Percentiles rank a stretch among this genome's conserved stretches.
phyloP scores from a whole-genome alignment of 2,888 invertebrate species.

The Xestia rhomboidea region DNA sequence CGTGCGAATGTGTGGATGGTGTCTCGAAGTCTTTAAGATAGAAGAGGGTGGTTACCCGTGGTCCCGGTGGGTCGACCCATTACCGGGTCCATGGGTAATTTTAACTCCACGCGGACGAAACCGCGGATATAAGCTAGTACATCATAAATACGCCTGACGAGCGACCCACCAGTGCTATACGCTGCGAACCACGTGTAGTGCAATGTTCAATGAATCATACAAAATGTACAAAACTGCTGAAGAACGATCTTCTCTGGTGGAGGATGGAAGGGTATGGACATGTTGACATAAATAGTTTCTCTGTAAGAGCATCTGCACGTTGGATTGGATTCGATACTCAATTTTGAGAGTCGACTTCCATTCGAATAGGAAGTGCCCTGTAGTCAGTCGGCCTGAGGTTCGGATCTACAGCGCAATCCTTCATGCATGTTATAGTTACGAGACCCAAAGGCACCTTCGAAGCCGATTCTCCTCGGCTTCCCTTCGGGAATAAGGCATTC shows the following conservation, averaged over 20 bases:
- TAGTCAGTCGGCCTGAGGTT: not conserved
- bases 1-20: no score
- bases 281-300: not conserved
- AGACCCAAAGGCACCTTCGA: no score
- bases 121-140: no score
- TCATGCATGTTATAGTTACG: not conserved
- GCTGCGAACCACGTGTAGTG: not conserved
- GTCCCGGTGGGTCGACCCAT: no score
- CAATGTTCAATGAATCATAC: not conserved
- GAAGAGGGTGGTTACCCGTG: no score
- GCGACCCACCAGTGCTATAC: not conserved
- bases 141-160: not conserved
- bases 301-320: not conserved
- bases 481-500: no score
- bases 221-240: not conserved
- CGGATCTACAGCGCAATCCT: not conserved
- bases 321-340: not conserved
- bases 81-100: no score
- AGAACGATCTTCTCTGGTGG: not conserved
- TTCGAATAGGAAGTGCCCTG: not conserved
- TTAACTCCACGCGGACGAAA: no score
- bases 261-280: not conserved
- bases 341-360: not conserved
- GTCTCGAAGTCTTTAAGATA: no score
- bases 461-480: no score